A percentile compares a stretch with the other conserved stretches of the same genome.
phyloP scores from a whole-genome alignment of 2,797 vertebrate genomes.

The Lutjanus campechanus region DNA sequence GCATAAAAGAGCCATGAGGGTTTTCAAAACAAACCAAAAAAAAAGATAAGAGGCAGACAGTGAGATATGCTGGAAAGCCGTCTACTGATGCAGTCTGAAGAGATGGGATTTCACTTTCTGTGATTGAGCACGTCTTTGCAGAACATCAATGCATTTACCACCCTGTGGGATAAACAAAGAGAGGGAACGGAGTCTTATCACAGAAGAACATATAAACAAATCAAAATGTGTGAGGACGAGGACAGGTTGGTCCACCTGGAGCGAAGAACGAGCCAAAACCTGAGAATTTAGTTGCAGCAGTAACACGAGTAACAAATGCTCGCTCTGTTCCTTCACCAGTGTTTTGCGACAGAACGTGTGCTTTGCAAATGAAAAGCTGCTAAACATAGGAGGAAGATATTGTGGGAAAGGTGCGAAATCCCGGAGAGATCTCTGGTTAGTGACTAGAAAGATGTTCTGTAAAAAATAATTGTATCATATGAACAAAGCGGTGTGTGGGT shows the following conservation, averaged over 20 bases:
- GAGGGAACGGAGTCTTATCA: slow-evolving; percentile 9
- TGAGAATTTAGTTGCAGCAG: not conserved
- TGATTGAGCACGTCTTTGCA: slow-evolving; percentile 18
- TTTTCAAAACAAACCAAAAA: not conserved
- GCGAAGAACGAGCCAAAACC: slow-evolving; percentile 16
- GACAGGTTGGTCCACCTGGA: slow-evolving; percentile 15
- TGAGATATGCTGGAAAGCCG: not conserved
- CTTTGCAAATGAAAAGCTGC: slow-evolving; percentile 58
- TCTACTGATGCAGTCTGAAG: not conserved
- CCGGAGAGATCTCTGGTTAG: slow-evolving; percentile 33
- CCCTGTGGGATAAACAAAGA: slow-evolving; percentile 29
- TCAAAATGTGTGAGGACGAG: not conserved
- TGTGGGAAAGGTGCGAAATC: slow-evolving; percentile 59
- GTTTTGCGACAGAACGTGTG: slow-evolving; percentile 51
- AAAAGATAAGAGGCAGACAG: not conserved
- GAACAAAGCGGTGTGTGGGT: slow-evolving; percentile 62
- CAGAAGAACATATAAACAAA: slow-evolving; percentile 1
- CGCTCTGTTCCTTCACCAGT: not conserved
- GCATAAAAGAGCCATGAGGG: not conserved
- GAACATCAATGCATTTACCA: slow-evolving; percentile 31
- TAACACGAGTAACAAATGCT: slow-evolving; percentile 8
- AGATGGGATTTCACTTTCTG: not conserved
- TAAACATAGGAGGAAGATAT: slow-evolving; percentile 56
- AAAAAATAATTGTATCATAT: slow-evolving; percentile 45
- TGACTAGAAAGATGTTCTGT: slow-evolving; percentile 40